These are phyloP conservation scores for Anas platyrhynchos DNA, from an alignment of 2,113 vertebrate genomes.

Conservation along the genomic window DNA sequence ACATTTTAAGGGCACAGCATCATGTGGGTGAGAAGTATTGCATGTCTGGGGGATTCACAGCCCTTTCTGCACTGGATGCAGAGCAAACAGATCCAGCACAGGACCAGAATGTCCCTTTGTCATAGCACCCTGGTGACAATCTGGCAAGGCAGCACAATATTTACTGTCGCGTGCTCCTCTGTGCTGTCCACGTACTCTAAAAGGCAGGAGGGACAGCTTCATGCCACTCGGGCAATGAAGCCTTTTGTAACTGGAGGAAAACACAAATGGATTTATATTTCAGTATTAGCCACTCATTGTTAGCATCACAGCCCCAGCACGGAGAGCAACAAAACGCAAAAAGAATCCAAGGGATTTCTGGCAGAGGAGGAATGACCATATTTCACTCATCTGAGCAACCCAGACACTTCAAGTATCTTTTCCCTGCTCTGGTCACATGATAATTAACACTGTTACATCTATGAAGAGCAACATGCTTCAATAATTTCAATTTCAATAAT, in stretches of 20 bases:
- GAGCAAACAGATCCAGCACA: not conserved
- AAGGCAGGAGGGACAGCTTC: not conserved
- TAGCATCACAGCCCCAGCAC: not conserved
- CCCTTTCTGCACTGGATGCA: not conserved
- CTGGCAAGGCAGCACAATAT: not conserved
- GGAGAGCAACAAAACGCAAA: not conserved
- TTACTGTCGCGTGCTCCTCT: not conserved
- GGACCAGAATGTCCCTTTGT: not conserved
- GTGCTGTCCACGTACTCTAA: not conserved
- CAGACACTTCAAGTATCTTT: not conserved
- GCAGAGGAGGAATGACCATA: not conserved
- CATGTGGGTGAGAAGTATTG: not conserved
- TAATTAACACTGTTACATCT: not conserved
- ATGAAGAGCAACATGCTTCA: not conserved
- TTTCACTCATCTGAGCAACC: not conserved
- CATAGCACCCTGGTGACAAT: not conserved
- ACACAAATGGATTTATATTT: not conserved
- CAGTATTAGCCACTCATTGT: not conserved
- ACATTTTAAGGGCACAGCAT: not conserved
- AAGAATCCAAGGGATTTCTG: not conserved
- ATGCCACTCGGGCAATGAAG: not conserved
- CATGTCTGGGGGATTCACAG: not conserved
- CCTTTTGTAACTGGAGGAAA: not conserved
- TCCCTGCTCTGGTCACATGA: not conserved
- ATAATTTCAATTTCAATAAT: not conserved